Base-by-base conservation (phyloP, 2,888 invertebrate genomes). In the Ephialtes manifestator region DNA sequence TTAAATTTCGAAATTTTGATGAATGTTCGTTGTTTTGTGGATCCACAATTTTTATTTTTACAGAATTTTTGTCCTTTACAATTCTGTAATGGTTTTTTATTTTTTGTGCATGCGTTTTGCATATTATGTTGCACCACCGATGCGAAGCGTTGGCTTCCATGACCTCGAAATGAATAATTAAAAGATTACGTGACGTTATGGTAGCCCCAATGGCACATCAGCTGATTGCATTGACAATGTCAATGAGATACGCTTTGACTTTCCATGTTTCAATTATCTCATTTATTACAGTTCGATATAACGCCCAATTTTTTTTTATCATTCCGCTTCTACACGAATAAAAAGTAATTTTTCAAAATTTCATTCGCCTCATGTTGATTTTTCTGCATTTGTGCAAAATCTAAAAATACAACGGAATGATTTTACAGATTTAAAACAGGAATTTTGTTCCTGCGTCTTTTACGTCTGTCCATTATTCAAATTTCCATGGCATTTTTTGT, bases 91-190 rank as follows among this genome's bases (percentile, higher is more conserved):
- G 11, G 3, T 0, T 28, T 7, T 65, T 43, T 65, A 20, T 43
- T 43, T 43, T 11, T 43, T 0, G 39, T 65, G 18, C 43, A 18
- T 39, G 11, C 18, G 8, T 35, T 55, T 20, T 5, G 20, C 20
- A 31, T 35, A 55, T 77, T 77, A 43, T 65, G 39, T 65, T 39
- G 65, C 65, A 65, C 65, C 39, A 39, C 43, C 18, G 39, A 65
- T 43, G 65, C 65, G 20, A 65, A 18, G 65, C 82, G 84, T 72
- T 84, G 72, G 78, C 85, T 83, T 78, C 51, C 53, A 68, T 81
- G 87, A 87, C 86, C 87, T 83, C 81, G 83, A 82, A 78, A 86
- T 85, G 86, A 89, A 87, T 88, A 88, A 88, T 89, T 88, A 83
- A 85, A 76, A 87, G 87, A 83, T 87, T 87, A 86, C 84, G 81